Evolutionary conservation across 1,140 invertebrate genomes (phyloP).

Genomic region (Drosophila yakuba): DNA sequence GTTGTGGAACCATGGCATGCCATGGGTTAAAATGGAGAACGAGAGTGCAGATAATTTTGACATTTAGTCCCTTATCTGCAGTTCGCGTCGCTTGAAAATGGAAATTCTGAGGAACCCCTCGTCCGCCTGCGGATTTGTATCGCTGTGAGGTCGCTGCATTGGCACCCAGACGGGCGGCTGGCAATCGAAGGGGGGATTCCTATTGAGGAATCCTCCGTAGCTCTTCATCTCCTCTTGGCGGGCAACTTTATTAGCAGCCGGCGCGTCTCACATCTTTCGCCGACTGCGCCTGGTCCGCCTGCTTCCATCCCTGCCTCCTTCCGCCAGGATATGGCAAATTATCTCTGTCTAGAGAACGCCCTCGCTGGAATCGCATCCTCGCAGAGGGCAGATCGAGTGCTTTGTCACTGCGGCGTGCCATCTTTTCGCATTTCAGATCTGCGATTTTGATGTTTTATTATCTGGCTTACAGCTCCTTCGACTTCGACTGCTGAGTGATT

Average conservation of each 20-base stretch:
- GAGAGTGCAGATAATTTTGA: constrained; percentile 75
- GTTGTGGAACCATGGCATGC: too few relatives aligned
- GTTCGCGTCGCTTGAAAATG: constrained; percentile 75
- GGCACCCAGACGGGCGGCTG: constrained; percentile 60
- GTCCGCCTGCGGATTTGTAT: constrained; percentile 2
- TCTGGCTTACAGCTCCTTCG: constrained; percentile 3
- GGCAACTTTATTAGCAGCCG: constrained; percentile 74
- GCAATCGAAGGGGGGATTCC: neutral
- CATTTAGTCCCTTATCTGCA: constrained; percentile 74
- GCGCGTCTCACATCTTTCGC: constrained; percentile 60
- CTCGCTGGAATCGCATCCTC: neutral
- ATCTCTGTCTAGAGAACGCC: constrained; percentile 25
- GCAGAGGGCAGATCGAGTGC: neutral
- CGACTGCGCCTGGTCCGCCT: constrained; percentile 14
- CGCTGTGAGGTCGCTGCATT: constrained; percentile 62
- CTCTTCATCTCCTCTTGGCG: constrained; percentile 22
- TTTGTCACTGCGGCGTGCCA: constrained; percentile 14
- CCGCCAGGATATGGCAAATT: constrained; percentile 72
- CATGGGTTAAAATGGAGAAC: constrained; percentile 56
- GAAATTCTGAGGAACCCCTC: constrained; percentile 37
- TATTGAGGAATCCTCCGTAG: neutral
- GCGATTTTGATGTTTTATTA: constrained; percentile 9
- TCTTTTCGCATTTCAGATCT: neutral
- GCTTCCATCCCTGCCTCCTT: too few relatives aligned
- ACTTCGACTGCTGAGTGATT: constrained; percentile 15